Conservation (phyloP, 1,140 invertebrate genomes). For the Holotrichia oblita region DNA sequence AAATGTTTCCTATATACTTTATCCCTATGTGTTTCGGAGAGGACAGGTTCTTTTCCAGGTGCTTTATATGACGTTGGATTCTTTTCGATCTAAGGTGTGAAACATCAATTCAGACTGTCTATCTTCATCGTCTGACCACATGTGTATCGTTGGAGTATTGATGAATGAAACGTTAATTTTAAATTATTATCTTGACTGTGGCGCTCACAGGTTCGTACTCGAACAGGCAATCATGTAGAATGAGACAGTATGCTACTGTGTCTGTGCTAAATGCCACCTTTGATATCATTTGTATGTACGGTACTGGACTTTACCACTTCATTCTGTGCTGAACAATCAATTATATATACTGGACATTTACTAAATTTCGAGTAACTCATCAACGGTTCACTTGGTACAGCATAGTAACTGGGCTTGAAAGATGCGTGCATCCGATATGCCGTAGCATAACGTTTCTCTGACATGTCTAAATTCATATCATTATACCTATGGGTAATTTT, state of each 20-base stretch:
- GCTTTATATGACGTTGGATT: no score
- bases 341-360: no score
- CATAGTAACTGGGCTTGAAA: slow-evolving; percentile 52
- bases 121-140: not conserved
- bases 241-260: no score
- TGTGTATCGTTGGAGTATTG: no score
- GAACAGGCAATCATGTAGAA: no score
- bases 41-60: no score
- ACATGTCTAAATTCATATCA: slow-evolving; percentile 54
- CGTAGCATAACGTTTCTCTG: slow-evolving; percentile 50
- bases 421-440: no score
- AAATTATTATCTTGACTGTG: slow-evolving; percentile 36
- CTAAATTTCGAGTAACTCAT: no score
- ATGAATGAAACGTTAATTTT: not conserved
- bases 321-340: slow-evolving; percentile 55
- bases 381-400: slow-evolving; percentile 55
- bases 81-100: no score
- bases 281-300: slow-evolving; percentile 55
- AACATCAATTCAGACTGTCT: not conserved
- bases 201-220: slow-evolving; percentile 54
- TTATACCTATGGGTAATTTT: slow-evolving; percentile 57
- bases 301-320: slow-evolving; percentile 52
- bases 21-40: not conserved
- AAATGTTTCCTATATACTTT: no score
- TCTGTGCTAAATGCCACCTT: no score